Conservation (phyloP, 2,888 invertebrate genomes). For the Empis livida region DNA sequence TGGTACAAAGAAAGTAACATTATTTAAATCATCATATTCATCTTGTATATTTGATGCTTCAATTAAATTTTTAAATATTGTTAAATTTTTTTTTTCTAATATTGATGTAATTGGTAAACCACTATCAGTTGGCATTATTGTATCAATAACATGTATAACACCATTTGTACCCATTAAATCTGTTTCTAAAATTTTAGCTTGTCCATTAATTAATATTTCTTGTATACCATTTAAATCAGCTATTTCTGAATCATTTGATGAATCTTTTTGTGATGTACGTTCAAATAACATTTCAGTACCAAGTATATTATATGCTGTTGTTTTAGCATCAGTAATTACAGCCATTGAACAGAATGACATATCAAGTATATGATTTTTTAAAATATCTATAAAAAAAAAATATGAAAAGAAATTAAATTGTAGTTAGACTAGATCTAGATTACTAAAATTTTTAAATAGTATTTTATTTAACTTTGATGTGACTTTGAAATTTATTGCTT, state of each 20-base stretch:
- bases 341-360: constrained; percentile 53
- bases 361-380: constrained; percentile 52
- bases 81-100: constrained; percentile 46
- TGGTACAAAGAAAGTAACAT: constrained; percentile 50
- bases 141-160: constrained; percentile 56
- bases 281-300: constrained; percentile 32
- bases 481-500: too few relatives aligned
- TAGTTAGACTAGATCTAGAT: too few relatives aligned
- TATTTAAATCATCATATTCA: constrained; percentile 43
- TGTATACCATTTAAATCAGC: constrained; percentile 37
- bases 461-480: too few relatives aligned
- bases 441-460: too few relatives aligned
- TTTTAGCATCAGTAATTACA: constrained; percentile 37
- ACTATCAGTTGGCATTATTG: constrained; percentile 49
- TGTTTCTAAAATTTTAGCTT: constrained; percentile 42
- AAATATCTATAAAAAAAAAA: constrained; percentile 38
- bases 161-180: constrained; percentile 60
- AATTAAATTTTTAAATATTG: constrained; percentile 43
- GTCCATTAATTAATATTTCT: constrained; percentile 43
- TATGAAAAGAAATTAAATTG: too few relatives aligned
- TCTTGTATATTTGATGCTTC: constrained; percentile 42
- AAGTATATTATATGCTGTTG: constrained; percentile 31
- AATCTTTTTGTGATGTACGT: constrained; percentile 37
- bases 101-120: constrained; percentile 34
- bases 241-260: constrained; percentile 37